phyloP scores from a whole-genome alignment of 2,113 vertebrate species.

The Pseudolaguvia tuberculata region DNA sequence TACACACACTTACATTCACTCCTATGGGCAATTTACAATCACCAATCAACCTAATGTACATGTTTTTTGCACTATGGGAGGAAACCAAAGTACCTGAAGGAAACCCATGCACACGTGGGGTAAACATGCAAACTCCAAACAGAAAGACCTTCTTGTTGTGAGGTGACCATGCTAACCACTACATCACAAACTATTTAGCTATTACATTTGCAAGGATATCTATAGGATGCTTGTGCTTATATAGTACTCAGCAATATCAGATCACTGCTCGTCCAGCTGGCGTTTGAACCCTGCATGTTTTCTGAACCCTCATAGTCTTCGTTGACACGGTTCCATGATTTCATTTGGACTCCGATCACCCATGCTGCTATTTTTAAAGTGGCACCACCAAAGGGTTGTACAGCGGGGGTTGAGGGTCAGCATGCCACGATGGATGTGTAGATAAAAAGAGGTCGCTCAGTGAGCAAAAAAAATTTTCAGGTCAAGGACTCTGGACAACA shows the following conservation, averaged over 20 bases:
- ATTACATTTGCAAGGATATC: neutral
- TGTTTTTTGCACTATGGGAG: too few species aligned
- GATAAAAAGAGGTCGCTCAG: conserved; percentile 22
- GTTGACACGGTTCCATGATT: conserved; percentile 33
- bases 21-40: too few species aligned
- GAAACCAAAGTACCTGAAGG: too few species aligned
- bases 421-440: conserved; percentile 43
- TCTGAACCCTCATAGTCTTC: conserved; percentile 8
- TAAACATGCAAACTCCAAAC: too few species aligned
- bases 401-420: conserved; percentile 36
- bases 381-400: neutral
- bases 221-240: neutral
- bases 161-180: too few species aligned
- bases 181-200: too few species aligned
- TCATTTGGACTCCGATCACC: conserved; percentile 14
- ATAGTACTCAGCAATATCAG: neutral
- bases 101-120: too few species aligned
- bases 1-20: too few species aligned
- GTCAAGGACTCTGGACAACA: conserved; percentile 29
- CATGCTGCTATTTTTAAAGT: conserved; percentile 33
- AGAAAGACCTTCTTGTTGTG: too few species aligned
- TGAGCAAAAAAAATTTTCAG: conserved; percentile 18
- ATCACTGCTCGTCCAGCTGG: neutral
- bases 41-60: too few species aligned
- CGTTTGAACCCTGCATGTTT: conserved; percentile 10